Percentiles rank a stretch among this genome's conserved stretches.
phyloP scores from a whole-genome alignment of 2,113 vertebrate species.

The Atractosteus spatula region DNA sequence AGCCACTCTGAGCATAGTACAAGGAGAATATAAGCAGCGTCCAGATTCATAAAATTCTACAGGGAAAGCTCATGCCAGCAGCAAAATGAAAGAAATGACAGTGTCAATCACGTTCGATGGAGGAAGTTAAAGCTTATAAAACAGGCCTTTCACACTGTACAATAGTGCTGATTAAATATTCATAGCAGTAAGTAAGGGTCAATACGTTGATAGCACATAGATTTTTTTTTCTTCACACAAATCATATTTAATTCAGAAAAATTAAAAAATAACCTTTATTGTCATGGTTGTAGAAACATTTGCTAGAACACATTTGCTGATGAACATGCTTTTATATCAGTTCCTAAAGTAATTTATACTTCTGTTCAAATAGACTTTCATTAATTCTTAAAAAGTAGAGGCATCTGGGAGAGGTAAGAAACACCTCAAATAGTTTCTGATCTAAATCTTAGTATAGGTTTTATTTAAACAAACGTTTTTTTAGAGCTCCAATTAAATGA shows the following conservation, averaged over 20 bases:
- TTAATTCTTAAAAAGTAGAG: slow-evolving; percentile 15
- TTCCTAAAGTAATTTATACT: slow-evolving; percentile 31
- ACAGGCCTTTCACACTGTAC: slow-evolving; percentile 72
- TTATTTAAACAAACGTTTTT: slow-evolving; percentile 19
- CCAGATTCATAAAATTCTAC: slow-evolving; percentile 73
- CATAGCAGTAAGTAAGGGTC: slow-evolving; percentile 60
- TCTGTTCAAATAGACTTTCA: slow-evolving; percentile 24
- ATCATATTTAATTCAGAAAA: slow-evolving; percentile 11
- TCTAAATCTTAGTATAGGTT: slow-evolving; percentile 28
- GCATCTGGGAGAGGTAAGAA: slow-evolving; percentile 20
- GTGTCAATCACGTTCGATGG: slow-evolving; percentile 78
- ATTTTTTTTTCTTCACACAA: slow-evolving; percentile 25
- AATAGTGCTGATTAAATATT: slow-evolving; percentile 81
- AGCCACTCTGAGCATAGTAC: slow-evolving; percentile 64
- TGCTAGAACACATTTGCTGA: slow-evolving; percentile 11
- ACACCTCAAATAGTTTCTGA: slow-evolving; percentile 20
- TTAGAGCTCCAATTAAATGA: slow-evolving; percentile 28
- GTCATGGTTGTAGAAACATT: slow-evolving; percentile 15
- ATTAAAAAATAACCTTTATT: slow-evolving; percentile 15
- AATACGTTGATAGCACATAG: slow-evolving; percentile 48
- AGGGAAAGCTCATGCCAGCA: slow-evolving; percentile 68
- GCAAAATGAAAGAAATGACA: slow-evolving; percentile 72
- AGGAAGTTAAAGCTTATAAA: slow-evolving; percentile 79
- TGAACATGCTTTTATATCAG: slow-evolving; percentile 28
- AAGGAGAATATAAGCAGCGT: slow-evolving; percentile 73